Base-by-base conservation (phyloP, 2,797 vertebrate genomes). In the Sebastiscus albofasciatus region DNA sequence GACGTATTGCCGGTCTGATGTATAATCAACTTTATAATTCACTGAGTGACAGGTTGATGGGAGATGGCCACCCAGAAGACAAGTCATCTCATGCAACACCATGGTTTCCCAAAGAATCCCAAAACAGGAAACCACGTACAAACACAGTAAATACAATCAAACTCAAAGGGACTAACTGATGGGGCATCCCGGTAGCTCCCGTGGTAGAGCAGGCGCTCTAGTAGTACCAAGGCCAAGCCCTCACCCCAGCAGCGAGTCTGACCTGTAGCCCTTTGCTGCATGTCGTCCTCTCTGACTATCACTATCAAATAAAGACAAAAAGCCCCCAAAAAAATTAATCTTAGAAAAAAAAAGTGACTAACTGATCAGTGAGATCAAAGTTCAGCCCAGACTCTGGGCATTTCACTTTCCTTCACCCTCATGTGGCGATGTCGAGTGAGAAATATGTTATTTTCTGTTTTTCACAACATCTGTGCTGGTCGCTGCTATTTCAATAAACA, bases 401-500 rank as follows among this genome's bases (percentile, higher is more conserved):
- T 72, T 70, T 68, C 75, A 13, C 4, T 80, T 34, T 20, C 36
- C 67, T 74, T 86, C 73, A 14, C 76, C 69, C 66, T 67, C 36
- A 46, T 84, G 77, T 79, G 4, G 39, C 77, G 39, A 77, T 74
- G 75, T 24, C 75, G 49, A 64, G 65, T 34, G 60, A 83, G 70
- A 78, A 75, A 80, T 68, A 64, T 85, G 75, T 88, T 87, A 27
- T 83, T 90, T 87, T 67, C 33, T 74, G 72, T 85, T 89, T 91
- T 90, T 76, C 80, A 27, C 72, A 73, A 61, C 79, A 82, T 87
- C 78, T 75, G 36, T n/a, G 78, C 84, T 67, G 58, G 83, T 86
- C 24, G 74, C 70, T 79, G 81, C 9, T 83, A 79, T 86, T 89
- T 87, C 76, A 86, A 90, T 91, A 93, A 93, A 93, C 90, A 92